Percentiles rank a stretch among this genome's conserved stretches.
Conservation (phyloP, 2,888 invertebrate species). For the Ferrisia virgata region DNA sequence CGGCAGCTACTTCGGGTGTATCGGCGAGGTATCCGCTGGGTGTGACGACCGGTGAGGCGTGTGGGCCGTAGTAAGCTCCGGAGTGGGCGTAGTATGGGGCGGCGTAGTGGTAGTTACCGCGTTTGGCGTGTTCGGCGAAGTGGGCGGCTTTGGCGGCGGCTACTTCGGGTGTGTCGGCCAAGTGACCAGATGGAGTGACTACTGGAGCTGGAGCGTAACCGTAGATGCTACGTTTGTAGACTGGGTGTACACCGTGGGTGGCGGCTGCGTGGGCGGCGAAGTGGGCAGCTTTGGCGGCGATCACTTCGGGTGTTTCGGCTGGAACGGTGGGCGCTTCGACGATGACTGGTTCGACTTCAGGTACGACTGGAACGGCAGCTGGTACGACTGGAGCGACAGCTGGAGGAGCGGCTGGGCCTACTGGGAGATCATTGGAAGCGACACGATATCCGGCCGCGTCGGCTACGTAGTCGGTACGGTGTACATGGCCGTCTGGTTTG, state of each 20-base stretch:
- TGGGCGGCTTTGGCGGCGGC: conserved; percentile 55
- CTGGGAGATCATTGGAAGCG: conserved; percentile 54
- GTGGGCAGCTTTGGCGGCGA: conserved; percentile 54
- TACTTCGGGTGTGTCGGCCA: conserved; percentile 55
- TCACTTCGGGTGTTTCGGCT: conserved; percentile 54
- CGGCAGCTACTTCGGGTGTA: conserved; percentile 48
- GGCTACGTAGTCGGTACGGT: conserved; percentile 55
- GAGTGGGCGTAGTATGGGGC: conserved; percentile 50
- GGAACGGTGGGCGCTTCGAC: conserved; percentile 48
- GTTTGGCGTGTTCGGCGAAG: conserved; percentile 53
- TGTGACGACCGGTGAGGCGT: conserved; percentile 48
- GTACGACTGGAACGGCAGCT: conserved; percentile 21
- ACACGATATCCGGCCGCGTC: conserved; percentile 55
- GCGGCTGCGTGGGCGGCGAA: conserved; percentile 53
- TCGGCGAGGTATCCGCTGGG: conserved; percentile 47
- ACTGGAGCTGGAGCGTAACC: conserved; percentile 44
- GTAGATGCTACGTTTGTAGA: conserved; percentile 43
- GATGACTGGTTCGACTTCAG: conserved; percentile 49
- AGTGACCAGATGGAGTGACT: conserved; percentile 53
- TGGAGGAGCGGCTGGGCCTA: conserved; percentile 50
- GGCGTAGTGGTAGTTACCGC: conserved; percentile 35
- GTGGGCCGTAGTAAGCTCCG: conserved; percentile 54
- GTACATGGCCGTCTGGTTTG: conserved; percentile 55
- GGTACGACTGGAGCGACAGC: conserved; percentile 44
- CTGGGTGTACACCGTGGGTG: background rate